phyloP scores from a whole-genome alignment of 2,797 vertebrate species.

The Gila robusta region DNA sequence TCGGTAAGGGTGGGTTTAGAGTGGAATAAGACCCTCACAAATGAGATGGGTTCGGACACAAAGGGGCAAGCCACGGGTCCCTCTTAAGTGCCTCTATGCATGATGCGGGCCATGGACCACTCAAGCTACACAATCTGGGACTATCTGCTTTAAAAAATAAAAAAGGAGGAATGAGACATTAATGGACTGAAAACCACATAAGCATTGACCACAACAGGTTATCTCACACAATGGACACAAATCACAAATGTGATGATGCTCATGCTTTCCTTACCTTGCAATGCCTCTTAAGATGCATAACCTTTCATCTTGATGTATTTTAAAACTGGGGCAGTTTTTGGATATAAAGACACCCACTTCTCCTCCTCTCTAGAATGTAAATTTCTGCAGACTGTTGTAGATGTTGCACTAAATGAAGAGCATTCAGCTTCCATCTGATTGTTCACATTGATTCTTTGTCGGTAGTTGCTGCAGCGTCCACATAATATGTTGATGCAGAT shows the following conservation, averaged over 20 bases:
- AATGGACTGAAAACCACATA: slow-evolving; percentile 2
- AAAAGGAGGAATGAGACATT: neutral
- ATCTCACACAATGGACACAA: neutral
- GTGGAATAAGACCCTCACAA: slow-evolving; percentile 59
- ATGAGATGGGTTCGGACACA: slow-evolving; percentile 54
- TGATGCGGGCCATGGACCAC: slow-evolving; percentile 22
- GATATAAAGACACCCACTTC: slow-evolving; percentile 17
- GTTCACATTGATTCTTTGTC: slow-evolving; percentile 45
- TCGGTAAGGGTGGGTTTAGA: slow-evolving; percentile 57
- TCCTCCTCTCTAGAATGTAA: slow-evolving; percentile 26
- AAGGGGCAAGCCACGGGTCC: slow-evolving; percentile 48
- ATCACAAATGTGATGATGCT: neutral
- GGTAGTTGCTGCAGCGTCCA: slow-evolving; percentile 14
- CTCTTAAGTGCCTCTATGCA: slow-evolving; percentile 39
- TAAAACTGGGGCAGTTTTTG: neutral
- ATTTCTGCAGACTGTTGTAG: slow-evolving; percentile 28
- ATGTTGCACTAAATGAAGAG: slow-evolving; percentile 44
- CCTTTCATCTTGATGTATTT: neutral
- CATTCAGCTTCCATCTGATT: slow-evolving; percentile 39
- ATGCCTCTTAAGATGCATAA: slow-evolving; percentile 27
- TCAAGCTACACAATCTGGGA: slow-evolving; percentile 26
- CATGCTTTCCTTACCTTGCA: slow-evolving; percentile 47
- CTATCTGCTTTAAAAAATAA: slow-evolving; percentile 24
- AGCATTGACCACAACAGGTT: slow-evolving; percentile 46
- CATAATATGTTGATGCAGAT: slow-evolving; percentile 35